phyloP scores from a whole-genome alignment of 2,797 vertebrate genomes.

The Diglossa cyanea region DNA sequence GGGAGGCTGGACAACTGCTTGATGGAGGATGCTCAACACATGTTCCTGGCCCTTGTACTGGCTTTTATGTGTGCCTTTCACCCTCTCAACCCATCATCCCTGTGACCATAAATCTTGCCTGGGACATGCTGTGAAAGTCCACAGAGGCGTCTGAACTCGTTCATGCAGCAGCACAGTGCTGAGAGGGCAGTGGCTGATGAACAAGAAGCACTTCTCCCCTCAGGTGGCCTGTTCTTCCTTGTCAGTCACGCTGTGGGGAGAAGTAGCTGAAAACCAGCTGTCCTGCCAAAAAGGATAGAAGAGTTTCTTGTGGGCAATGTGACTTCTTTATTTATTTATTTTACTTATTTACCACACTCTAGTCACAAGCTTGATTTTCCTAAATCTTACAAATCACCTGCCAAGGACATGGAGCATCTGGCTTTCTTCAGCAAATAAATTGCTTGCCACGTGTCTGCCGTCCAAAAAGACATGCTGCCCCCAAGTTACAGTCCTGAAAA shows the following conservation, averaged over 20 bases:
- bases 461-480: slow-evolving; percentile 54
- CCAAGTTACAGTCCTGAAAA: slow-evolving; percentile 58
- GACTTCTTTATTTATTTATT: slow-evolving; percentile 41
- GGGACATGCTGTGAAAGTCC: not conserved
- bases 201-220: not conserved
- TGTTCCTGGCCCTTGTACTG: not conserved
- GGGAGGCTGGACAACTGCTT: not conserved
- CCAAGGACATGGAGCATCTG: slow-evolving; percentile 40
- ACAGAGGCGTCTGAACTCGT: not conserved
- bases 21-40: not conserved
- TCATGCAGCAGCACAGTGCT: not conserved
- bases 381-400: slow-evolving; percentile 55
- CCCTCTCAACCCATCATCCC: not conserved
- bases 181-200: not conserved
- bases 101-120: not conserved
- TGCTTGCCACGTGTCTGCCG: slow-evolving; percentile 41
- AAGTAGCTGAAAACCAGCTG: slow-evolving; percentile 23
- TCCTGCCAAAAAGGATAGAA: slow-evolving; percentile 5
- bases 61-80: not conserved
- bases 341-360: slow-evolving; percentile 48
- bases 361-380: slow-evolving; percentile 16
- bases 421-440: slow-evolving; percentile 65
- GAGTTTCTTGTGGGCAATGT: not conserved
- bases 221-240: slow-evolving; percentile 41
- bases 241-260: not conserved